Conservation (phyloP, 1,140 invertebrate species). For the Drosophila lacteicornis region DNA sequence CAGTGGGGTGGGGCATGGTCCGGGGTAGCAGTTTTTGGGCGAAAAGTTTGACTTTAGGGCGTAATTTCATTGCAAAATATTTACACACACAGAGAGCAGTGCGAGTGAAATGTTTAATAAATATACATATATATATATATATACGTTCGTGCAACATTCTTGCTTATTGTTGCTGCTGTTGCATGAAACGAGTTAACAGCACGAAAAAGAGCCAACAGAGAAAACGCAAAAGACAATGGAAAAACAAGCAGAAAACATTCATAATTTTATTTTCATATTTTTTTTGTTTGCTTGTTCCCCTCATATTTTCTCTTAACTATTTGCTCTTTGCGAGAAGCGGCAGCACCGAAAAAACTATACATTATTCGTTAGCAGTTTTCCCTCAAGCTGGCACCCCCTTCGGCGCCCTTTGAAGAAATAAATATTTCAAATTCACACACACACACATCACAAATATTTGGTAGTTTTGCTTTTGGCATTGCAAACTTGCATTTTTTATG, state of each 20-base stretch:
- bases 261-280: slow-evolving; percentile 70
- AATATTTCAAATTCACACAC: slow-evolving; percentile 12
- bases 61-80: slow-evolving; percentile 82
- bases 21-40: slow-evolving; percentile 18
- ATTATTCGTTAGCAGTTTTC: slow-evolving; percentile 35
- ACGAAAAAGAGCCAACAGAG: slow-evolving; percentile 13
- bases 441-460: slow-evolving; percentile 18
- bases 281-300: not conserved
- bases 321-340: slow-evolving; percentile 46
- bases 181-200: slow-evolving; percentile 49
- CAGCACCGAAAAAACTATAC: slow-evolving; percentile 33
- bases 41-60: slow-evolving; percentile 78
- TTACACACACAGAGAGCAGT: slow-evolving; percentile 39
- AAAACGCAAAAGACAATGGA: slow-evolving; percentile 15
- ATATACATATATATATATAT: slow-evolving; percentile 43
- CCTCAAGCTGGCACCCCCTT: not conserved
- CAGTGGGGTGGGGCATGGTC: slow-evolving; percentile 5
- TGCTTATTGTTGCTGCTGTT: slow-evolving; percentile 43
- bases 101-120: slow-evolving; percentile 73
- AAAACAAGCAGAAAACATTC: slow-evolving; percentile 52
- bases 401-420: slow-evolving; percentile 25
- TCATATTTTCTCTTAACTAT: slow-evolving; percentile 47
- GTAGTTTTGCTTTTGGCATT: slow-evolving; percentile 36
- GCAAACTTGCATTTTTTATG: slow-evolving; percentile 44
- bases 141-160: slow-evolving; percentile 42